These are phyloP conservation scores for Asobara japonica DNA, from an alignment of 1,140 invertebrate species.

Conservation along the genomic window DNA sequence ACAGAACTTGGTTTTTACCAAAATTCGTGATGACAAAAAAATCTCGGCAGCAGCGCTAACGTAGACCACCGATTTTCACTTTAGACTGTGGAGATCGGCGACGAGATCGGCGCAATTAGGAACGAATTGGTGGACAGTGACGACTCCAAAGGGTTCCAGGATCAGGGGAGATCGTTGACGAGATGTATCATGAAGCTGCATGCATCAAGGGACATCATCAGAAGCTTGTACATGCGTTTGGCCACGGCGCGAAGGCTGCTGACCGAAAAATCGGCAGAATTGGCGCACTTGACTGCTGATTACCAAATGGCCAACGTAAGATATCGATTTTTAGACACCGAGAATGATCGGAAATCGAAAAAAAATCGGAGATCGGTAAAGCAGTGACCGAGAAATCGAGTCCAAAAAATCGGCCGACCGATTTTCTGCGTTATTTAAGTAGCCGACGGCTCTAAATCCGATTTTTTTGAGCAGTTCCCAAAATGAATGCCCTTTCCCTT, in stretches of 20 bases:
- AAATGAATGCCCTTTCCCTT: conserved; percentile 17
- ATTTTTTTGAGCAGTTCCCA: conserved; percentile 6
- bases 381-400: too few species aligned
- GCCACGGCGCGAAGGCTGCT: conserved; percentile 48
- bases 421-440: too few species aligned
- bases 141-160: conserved; percentile 40
- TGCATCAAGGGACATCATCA: conserved; percentile 40
- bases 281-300: conserved; percentile 52
- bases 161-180: conserved; percentile 35
- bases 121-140: conserved; percentile 35
- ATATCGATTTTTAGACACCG: too few species aligned
- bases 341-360: too few species aligned
- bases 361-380: too few species aligned
- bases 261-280: conserved; percentile 45
- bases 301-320: conserved; percentile 52
- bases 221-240: conserved; percentile 38
- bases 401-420: too few species aligned
- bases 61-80: too few species aligned
- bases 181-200: conserved; percentile 41
- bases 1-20: too few species aligned
- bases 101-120: background rate
- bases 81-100: background rate
- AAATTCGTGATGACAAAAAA: too few species aligned
- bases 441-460: too few species aligned
- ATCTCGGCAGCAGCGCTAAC: too few species aligned